Percentiles rank a stretch among this genome's conserved stretches.
Conservation (phyloP, 2,888 invertebrate genomes). For the Sinohyriopsis cumingii region DNA sequence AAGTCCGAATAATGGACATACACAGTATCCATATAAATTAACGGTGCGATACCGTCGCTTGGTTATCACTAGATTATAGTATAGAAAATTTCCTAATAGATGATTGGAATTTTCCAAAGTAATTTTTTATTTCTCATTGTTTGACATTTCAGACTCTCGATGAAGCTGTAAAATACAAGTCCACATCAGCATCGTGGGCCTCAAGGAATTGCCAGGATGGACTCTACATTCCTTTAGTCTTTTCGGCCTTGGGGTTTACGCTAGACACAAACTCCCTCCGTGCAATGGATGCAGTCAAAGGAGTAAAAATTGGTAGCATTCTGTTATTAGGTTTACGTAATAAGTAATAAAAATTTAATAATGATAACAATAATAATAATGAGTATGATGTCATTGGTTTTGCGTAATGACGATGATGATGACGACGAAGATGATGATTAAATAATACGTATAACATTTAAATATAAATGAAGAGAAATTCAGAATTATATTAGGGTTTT, state of each 20-base stretch:
- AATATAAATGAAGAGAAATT: too few species aligned
- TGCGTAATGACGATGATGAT: too few species aligned
- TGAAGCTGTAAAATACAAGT: constrained; percentile 23
- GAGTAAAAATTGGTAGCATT: constrained; percentile 36
- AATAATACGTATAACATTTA: too few species aligned
- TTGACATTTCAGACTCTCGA: constrained; percentile 25
- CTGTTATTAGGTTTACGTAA: background rate
- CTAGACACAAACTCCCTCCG: constrained; percentile 32
- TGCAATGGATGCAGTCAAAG: constrained; percentile 38
- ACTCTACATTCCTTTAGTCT: constrained; percentile 52
- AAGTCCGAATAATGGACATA: too few species aligned
- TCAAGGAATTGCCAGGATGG: constrained; percentile 58
- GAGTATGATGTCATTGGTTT: too few species aligned
- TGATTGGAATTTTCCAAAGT: background rate
- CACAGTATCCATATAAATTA: too few species aligned
- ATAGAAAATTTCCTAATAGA: too few species aligned
- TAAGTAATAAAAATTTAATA: background rate
- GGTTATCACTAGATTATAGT: too few species aligned
- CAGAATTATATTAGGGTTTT: too few species aligned
- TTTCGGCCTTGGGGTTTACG: constrained; percentile 51
- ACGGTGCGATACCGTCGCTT: too few species aligned
- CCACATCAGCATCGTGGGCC: constrained; percentile 38
- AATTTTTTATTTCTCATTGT: background rate
- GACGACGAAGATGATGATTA: too few species aligned
- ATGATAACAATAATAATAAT: too few species aligned